phyloP scores from a whole-genome alignment of 2,888 invertebrate genomes.

The Ethmia dodecea region DNA sequence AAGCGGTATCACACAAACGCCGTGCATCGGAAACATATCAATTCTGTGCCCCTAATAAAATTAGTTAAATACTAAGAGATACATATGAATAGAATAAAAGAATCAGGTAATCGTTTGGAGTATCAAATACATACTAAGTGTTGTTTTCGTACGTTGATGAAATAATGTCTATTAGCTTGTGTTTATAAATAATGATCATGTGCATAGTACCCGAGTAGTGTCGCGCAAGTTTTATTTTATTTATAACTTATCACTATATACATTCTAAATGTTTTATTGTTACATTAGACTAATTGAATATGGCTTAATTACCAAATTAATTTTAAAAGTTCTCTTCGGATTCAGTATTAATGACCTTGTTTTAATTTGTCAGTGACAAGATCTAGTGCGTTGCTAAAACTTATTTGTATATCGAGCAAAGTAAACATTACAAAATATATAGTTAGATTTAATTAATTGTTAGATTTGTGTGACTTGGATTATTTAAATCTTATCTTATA shows the following conservation, averaged over 20 bases:
- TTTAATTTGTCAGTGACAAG: conserved; percentile 48
- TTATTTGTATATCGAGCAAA: conserved; percentile 77
- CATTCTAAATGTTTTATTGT: conserved; percentile 50
- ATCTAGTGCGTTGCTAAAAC: conserved; percentile 53
- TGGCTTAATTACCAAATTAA: conserved; percentile 74
- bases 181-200: conserved; percentile 34
- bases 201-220: conserved; percentile 61
- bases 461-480: conserved; percentile 77
- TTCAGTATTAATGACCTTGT: conserved; percentile 72
- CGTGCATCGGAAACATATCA: conserved; percentile 88
- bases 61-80: conserved; percentile 74
- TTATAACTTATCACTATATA: conserved; percentile 38
- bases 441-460: conserved; percentile 77
- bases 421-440: conserved; percentile 71
- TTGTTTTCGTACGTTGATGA: conserved; percentile 65
- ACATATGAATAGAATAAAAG: conserved; percentile 71
- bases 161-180: conserved; percentile 46
- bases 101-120: conserved; percentile 68
- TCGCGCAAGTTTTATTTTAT: conserved; percentile 56
- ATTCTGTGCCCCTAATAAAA: conserved; percentile 86
- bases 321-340: conserved; percentile 65
- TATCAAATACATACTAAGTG: conserved; percentile 73
- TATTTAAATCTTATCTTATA: no score
- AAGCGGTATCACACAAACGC: conserved; percentile 81
- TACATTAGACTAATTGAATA: conserved; percentile 54